Evolutionary conservation across 2,888 invertebrate species (phyloP).

Genomic region (Agonum fuliginosum): DNA sequence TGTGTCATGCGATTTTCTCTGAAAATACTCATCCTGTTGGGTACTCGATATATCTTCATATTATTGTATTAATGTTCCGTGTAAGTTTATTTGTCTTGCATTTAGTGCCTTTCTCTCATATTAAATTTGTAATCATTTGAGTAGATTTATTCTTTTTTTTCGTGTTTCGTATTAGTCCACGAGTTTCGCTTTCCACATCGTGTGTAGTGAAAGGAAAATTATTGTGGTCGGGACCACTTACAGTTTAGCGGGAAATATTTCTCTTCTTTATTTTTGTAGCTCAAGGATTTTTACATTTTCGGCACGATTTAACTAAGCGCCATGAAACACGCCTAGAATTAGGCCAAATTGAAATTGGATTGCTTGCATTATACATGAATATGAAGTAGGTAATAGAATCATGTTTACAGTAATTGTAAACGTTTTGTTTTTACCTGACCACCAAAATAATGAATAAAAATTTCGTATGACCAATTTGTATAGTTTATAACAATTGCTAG

Average conservation of each 20-base stretch:
- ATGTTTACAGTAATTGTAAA: no score
- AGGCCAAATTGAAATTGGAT: not conserved
- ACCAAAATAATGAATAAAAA: no score
- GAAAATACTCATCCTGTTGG: no score
- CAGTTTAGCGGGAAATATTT: conserved; percentile 35
- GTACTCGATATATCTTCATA: no score
- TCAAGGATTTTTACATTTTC: conserved; percentile 41
- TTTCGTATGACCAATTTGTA: no score
- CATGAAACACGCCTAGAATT: conserved; percentile 7
- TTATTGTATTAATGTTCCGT: no score
- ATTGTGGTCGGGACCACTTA: conserved; percentile 30
- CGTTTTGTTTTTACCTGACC: no score
- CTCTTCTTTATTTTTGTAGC: conserved; percentile 25
- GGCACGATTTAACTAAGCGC: conserved; percentile 23
- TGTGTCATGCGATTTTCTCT: no score
- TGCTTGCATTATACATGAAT: conserved; percentile 4
- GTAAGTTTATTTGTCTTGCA: no score
- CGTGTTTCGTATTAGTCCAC: not conserved
- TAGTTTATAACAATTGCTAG: no score
- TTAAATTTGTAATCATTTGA: conserved; percentile 13
- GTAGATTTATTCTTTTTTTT: conserved; percentile 23
- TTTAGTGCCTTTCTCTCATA: no score
- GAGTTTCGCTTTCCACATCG: not conserved
- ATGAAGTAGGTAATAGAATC: no score
- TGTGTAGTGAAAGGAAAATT: conserved; percentile 40